Evolutionary conservation across 2,888 invertebrate species (phyloP), one percentile per base, ranked within the genome.

Genomic region (Conops quadrifasciatus): DNA sequence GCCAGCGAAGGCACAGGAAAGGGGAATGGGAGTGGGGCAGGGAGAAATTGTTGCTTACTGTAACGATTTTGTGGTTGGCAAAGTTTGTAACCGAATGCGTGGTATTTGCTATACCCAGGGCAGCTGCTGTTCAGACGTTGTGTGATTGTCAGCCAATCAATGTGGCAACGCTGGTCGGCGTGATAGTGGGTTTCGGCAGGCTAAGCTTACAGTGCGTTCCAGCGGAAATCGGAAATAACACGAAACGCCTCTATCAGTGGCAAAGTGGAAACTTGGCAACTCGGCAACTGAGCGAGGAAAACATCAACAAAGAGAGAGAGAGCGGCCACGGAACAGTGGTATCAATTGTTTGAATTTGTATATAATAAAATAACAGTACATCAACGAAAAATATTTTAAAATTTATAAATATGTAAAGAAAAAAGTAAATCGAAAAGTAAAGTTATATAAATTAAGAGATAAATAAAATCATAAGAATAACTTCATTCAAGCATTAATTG

Each of bases 161-260:
- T 51, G 28, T 53, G 66, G 36, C 51, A 66, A 51, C 53, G n/a
- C 53, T 51, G 51, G 21, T 51, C 16, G 24, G 36, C 36, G 36
- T 7, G 36, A 36, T 36, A 36, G 36, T 9, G 36, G 9, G 36
- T 36, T 36, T 36, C 36, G 36, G 36, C 9, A 9, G n/a, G 51
- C 51, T 19, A 21, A 65, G 7, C 19, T 19, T 21, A 45, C 15
- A 56, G 13, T 24, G 58, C 58, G 28, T 58, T 30, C 21, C 53
- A 30, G 30, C 58, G 63, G 45, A 64, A 64, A 64, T 19, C 45
- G 69, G 70, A 70, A 70, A 64, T 30, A 47, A 64, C 64, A 58
- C 36, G 58, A 45, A 64, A 70, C 64, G 45, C 45, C 53, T 53
- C 21, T 28, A 51, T 51, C 21, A 45, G 15, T 13, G 62, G 36